Conservation (phyloP, 1,140 invertebrate species). For the Pseudachorutes palmiensis region DNA sequence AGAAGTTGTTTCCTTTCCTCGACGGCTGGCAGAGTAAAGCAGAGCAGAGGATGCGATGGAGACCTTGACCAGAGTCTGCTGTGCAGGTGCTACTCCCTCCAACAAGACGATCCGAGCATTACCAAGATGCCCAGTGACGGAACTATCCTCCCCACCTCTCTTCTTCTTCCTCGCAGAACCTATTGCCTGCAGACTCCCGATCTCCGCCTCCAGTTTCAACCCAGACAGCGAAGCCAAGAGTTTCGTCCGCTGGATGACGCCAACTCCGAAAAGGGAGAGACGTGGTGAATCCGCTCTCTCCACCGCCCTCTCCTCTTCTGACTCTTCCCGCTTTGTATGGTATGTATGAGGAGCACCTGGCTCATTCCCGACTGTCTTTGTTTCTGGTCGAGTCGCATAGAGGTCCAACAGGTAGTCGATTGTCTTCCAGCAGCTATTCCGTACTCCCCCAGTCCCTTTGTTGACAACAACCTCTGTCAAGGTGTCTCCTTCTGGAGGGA, state of each 20-base stretch:
- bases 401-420: constrained; percentile 85
- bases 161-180: constrained; percentile 70
- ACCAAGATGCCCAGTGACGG: constrained; percentile 80
- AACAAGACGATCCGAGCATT: constrained; percentile 84
- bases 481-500: too few species aligned
- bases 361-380: constrained; percentile 69
- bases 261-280: constrained; percentile 75
- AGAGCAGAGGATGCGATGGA: constrained; percentile 86
- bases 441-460: constrained; percentile 41
- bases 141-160: constrained; percentile 67
- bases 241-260: constrained; percentile 75
- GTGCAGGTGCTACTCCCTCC: constrained; percentile 78
- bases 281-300: constrained; percentile 21
- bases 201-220: constrained; percentile 81
- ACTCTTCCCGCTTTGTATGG: not conserved
- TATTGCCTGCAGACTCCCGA: constrained; percentile 70
- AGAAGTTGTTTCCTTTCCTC: constrained; percentile 75
- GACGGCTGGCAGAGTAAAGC: constrained; percentile 71
- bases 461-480: too few species aligned
- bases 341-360: not conserved
- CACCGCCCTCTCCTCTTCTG: constrained; percentile 31
- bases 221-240: constrained; percentile 84
- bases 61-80: constrained; percentile 90
- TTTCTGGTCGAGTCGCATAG: constrained; percentile 88
- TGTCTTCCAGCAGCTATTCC: constrained; percentile 86